These are phyloP conservation scores for Lamellibrachia satsuma DNA, from an alignment of 2,888 invertebrate species.

Conservation along the genomic window DNA sequence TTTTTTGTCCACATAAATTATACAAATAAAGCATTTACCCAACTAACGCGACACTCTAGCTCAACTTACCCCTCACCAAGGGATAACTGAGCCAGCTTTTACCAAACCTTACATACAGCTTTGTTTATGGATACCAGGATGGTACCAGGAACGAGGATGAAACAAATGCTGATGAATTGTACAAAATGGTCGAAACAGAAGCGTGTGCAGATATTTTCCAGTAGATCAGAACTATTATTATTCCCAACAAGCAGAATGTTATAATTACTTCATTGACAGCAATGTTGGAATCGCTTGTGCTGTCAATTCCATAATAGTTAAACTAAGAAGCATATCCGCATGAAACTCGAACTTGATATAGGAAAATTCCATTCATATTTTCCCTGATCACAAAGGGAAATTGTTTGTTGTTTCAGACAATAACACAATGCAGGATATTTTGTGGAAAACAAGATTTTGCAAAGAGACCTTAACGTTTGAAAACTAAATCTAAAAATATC, in stretches of 20 bases:
- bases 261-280: neutral
- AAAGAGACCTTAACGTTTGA: conserved; percentile 27
- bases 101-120: too few relatives aligned
- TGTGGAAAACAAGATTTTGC: neutral
- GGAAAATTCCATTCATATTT: neutral
- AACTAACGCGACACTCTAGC: too few relatives aligned
- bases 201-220: neutral
- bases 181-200: neutral
- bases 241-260: neutral
- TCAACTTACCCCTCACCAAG: too few relatives aligned
- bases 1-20: too few relatives aligned
- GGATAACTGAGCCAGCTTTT: too few relatives aligned
- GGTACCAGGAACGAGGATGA: neutral
- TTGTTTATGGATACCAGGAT: too few relatives aligned
- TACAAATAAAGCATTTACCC: too few relatives aligned
- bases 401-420: neutral
- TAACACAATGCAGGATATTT: neutral
- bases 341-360: neutral
- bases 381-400: neutral
- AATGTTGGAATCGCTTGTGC: neutral
- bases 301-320: too few relatives aligned
- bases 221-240: neutral
- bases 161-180: neutral
- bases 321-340: too few relatives aligned
- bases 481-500: neutral